These are phyloP conservation scores for Mesembrinibis cayennensis DNA, from an alignment of 2,113 vertebrate species.

Conservation along the genomic window DNA sequence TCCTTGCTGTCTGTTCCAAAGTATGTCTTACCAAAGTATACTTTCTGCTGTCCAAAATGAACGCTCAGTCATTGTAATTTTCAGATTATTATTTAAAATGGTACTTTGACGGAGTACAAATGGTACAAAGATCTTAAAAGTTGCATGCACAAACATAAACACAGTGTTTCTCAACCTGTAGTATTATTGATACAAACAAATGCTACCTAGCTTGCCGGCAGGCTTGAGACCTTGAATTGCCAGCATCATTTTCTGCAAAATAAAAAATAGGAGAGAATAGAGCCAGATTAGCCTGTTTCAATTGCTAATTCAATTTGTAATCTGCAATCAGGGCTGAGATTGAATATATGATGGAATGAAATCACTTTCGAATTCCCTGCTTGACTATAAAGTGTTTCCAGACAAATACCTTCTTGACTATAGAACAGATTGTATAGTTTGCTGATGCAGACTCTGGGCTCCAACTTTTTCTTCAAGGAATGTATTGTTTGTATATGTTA, in stretches of 20 bases:
- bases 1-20: background rate
- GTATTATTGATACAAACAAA: background rate
- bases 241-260: background rate
- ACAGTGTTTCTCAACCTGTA: background rate
- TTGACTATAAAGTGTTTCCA: background rate
- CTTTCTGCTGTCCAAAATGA: background rate
- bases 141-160: background rate
- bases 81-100: background rate
- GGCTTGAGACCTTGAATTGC: background rate
- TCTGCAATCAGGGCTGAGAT: background rate
- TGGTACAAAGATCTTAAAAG: background rate
- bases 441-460: background rate
- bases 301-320: background rate
- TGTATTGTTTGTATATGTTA: background rate
- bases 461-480: background rate
- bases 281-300: background rate
- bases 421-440: background rate
- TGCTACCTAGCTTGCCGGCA: background rate
- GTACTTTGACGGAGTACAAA: background rate
- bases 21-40: background rate
- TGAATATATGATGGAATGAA: background rate
- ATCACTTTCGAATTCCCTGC: background rate
- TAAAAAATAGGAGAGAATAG: background rate
- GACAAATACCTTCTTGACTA: background rate
- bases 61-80: background rate